Percentiles rank a stretch among this genome's conserved stretches.
Conservation (phyloP, 2,113 vertebrate genomes). For the Antechinus flavipes region DNA sequence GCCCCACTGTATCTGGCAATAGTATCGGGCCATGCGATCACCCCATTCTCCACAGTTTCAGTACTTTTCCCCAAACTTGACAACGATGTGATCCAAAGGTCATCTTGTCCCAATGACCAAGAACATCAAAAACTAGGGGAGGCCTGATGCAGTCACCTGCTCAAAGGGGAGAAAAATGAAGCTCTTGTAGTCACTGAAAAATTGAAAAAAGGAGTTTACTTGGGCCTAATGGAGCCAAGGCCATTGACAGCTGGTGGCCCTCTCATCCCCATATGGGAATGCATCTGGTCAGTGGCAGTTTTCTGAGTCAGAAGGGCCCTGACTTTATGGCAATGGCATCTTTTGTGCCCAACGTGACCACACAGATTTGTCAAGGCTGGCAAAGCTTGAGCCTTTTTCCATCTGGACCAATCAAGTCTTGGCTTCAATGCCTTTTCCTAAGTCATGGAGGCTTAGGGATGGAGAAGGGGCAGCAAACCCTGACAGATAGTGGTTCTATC, state of each 20-base stretch:
- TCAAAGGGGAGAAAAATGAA: neutral
- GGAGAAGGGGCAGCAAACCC: neutral
- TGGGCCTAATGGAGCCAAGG: neutral
- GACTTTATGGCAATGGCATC: too few species aligned
- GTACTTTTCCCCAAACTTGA: neutral
- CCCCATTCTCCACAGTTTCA: neutral
- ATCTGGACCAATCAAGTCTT: neutral
- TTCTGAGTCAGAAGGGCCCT: neutral
- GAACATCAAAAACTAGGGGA: neutral
- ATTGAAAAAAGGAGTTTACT: neutral
- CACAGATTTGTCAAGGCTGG: neutral
- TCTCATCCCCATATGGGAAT: neutral
- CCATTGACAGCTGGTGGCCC: neutral
- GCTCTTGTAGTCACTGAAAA: neutral
- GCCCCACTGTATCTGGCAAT: neutral
- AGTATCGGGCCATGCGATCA: neutral
- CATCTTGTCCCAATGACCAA: neutral
- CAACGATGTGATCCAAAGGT: neutral
- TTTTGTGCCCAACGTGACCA: neutral
- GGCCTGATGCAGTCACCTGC: neutral
- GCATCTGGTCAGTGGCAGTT: neutral
- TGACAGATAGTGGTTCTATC: neutral
- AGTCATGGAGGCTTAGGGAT: neutral
- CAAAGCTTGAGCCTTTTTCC: neutral
- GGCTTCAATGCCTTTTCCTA: neutral